These are phyloP conservation scores for Mechanitis mazaeus DNA, from an alignment of 2,888 invertebrate genomes.

Conservation along the genomic window DNA sequence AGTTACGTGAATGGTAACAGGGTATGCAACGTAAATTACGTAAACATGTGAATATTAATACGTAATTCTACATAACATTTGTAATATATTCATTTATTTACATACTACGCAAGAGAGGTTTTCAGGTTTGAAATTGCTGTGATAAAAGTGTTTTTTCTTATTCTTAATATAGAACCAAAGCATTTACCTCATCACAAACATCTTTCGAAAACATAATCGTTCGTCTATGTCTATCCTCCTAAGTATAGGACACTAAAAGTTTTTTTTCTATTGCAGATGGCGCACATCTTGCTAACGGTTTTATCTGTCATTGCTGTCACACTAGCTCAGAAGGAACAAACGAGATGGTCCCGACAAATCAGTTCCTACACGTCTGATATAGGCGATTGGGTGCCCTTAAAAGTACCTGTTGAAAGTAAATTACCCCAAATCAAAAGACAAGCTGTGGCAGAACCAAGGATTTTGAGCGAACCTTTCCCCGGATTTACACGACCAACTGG, in stretches of 20 bases:
- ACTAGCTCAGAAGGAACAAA: constrained; percentile 48
- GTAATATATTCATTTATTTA: constrained; percentile 3
- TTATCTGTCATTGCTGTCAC: constrained; percentile 45
- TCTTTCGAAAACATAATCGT: too few species aligned
- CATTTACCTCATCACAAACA: too few species aligned
- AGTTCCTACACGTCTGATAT: constrained; percentile 68
- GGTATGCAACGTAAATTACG: constrained; percentile 16
- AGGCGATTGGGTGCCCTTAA: constrained; percentile 66
- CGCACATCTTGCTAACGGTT: constrained; percentile 51
- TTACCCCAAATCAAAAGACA: constrained; percentile 58
- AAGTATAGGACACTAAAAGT: too few species aligned
- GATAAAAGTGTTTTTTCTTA: constrained; percentile 1
- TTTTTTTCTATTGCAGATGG: constrained; percentile 54
- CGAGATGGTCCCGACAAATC: constrained; percentile 71
- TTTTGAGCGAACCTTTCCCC: constrained; percentile 62
- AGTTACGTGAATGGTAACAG: constrained; percentile 20
- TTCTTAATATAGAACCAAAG: background rate
- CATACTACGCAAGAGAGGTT: constrained; percentile 10
- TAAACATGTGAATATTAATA: constrained; percentile 21
- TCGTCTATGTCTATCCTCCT: too few species aligned
- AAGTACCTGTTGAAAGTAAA: constrained; percentile 53
- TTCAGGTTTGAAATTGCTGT: constrained; percentile 1
- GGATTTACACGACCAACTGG: constrained; percentile 41
- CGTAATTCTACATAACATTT: constrained; percentile 6
- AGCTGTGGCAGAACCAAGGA: constrained; percentile 67